A percentile compares a stretch with the other conserved stretches of the same genome.
phyloP scores from a whole-genome alignment of 2,797 vertebrate genomes.

The Siniperca scherzeri region DNA sequence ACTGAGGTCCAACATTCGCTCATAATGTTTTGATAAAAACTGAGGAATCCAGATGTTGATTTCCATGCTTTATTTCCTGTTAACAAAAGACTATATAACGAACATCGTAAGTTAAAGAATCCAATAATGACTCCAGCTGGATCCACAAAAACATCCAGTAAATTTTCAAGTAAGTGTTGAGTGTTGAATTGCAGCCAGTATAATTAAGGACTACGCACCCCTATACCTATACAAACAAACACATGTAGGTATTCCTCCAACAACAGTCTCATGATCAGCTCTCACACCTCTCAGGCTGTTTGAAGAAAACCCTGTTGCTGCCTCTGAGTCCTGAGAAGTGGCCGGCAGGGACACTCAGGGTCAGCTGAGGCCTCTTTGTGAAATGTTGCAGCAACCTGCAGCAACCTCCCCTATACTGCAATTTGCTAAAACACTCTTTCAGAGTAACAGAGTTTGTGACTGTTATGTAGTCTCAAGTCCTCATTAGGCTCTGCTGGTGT shows the following conservation, averaged over 20 bases:
- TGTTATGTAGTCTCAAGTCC: too few species aligned
- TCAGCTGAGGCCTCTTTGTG: slow-evolving; percentile 38
- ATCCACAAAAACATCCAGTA: not conserved
- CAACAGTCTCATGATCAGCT: slow-evolving; percentile 8
- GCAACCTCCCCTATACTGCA: not conserved
- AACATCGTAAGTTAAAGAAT: not conserved
- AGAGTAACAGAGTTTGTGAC: not conserved
- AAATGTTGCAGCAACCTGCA: slow-evolving; percentile 58
- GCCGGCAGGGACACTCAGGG: not conserved
- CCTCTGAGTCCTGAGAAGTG: not conserved
- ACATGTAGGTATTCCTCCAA: not conserved
- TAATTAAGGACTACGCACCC: not conserved
- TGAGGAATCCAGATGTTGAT: not conserved
- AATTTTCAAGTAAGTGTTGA: not conserved
- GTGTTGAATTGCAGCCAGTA: not conserved
- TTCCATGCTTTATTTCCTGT: not conserved
- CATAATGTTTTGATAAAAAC: not conserved
- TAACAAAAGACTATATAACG: not conserved
- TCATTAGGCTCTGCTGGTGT: not conserved
- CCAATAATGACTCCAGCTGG: not conserved
- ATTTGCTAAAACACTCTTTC: slow-evolving; percentile 42
- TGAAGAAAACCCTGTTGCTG: not conserved
- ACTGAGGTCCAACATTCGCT: not conserved
- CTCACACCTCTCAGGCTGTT: slow-evolving; percentile 3
- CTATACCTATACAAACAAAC: not conserved